phyloP scores from a whole-genome alignment of 1,140 invertebrate species.

The Scaptomyza pallida region DNA sequence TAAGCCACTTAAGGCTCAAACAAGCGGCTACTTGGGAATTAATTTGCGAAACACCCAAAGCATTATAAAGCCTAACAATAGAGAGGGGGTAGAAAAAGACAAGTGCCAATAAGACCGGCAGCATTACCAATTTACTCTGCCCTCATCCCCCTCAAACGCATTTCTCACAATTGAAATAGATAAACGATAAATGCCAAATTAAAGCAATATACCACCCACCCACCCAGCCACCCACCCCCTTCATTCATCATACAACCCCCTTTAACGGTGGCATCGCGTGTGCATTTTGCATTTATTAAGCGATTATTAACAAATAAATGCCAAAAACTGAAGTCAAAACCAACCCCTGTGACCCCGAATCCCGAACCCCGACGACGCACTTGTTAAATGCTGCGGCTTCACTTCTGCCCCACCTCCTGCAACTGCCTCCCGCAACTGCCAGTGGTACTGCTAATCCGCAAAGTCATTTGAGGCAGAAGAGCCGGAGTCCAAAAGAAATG shows the following conservation, averaged over 20 bases:
- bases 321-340: conserved; percentile 32
- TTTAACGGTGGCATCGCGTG: conserved; percentile 40
- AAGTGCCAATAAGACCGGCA: conserved; percentile 35
- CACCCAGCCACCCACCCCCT: background rate
- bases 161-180: conserved; percentile 66
- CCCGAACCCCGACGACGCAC: conserved; percentile 30
- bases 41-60: conserved; percentile 55
- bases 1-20: conserved; percentile 67
- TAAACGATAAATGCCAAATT: conserved; percentile 77
- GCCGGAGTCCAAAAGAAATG: conserved; percentile 49
- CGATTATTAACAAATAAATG: conserved; percentile 83
- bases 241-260: background rate
- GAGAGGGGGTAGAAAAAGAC: background rate
- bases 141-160: background rate
- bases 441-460: conserved; percentile 68
- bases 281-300: conserved; percentile 84
- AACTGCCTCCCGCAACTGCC: background rate
- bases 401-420: background rate
- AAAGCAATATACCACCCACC: conserved; percentile 38
- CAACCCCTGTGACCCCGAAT: conserved; percentile 34
- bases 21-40: conserved; percentile 63
- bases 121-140: background rate
- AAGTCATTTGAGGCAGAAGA: conserved; percentile 67
- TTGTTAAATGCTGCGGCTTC: conserved; percentile 37
- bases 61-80: conserved; percentile 18